Evolutionary conservation across 2,797 vertebrate genomes (phyloP).

Genomic region (Lepidocolaptes lacrymiger): DNA sequence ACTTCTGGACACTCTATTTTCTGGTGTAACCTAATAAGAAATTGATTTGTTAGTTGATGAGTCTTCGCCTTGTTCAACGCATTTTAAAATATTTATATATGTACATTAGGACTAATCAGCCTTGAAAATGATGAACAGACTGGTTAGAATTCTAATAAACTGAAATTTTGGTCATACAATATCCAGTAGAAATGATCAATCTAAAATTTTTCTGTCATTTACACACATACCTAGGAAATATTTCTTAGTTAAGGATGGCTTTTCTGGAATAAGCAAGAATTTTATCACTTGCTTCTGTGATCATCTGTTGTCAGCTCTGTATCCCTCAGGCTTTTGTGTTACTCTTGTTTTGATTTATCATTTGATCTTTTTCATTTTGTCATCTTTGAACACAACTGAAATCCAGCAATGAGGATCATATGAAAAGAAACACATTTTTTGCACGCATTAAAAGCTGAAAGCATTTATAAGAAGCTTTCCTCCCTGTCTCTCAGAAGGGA

Average conservation of each 20-base stretch:
- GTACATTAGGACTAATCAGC: constrained; percentile 43
- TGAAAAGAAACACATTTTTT: constrained; percentile 34
- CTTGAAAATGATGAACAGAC: constrained; percentile 16
- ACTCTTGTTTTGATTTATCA: constrained; percentile 59
- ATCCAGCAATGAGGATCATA: constrained; percentile 41
- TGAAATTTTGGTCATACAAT: not conserved
- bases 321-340: constrained; percentile 61
- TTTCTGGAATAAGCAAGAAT: constrained; percentile 40
- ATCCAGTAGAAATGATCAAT: not conserved
- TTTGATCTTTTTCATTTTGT: constrained; percentile 70
- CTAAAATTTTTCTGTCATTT: not conserved
- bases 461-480: not conserved
- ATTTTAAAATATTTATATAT: constrained; percentile 56
- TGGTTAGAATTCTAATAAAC: constrained; percentile 5
- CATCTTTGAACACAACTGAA: constrained; percentile 47
- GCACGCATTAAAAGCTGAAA: not conserved
- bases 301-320: constrained; percentile 60
- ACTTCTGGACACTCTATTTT: constrained; percentile 49
- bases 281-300: constrained; percentile 60
- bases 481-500: not conserved
- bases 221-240: not conserved
- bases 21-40: constrained; percentile 49
- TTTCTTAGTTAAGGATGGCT: constrained; percentile 19
- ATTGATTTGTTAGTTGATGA: constrained; percentile 38
- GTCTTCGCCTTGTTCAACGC: not conserved